A percentile compares a stretch with the other conserved stretches of the same genome.
Conservation (phyloP, 2,888 invertebrate species). For the Uloborus plumipes region DNA sequence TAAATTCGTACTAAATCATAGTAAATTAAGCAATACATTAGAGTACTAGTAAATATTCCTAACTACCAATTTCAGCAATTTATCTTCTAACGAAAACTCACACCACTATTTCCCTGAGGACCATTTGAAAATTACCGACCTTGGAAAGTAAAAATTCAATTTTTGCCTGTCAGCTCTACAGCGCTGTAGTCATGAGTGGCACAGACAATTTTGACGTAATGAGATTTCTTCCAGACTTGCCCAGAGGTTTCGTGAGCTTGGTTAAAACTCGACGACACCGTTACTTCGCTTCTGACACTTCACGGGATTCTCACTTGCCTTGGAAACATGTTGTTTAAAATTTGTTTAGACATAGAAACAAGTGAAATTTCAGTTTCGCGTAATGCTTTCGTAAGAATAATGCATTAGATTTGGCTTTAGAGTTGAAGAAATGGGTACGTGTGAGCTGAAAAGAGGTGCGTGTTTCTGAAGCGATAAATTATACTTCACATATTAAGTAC, state of each 20-base stretch:
- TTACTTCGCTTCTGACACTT: conserved; percentile 5
- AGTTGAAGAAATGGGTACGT: too few species aligned
- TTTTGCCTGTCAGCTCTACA: conserved; percentile 34
- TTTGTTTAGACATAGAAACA: conserved; percentile 12
- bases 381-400: too few species aligned
- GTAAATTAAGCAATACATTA: neutral
- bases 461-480: too few species aligned
- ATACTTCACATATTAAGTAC: too few species aligned
- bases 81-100: neutral
- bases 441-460: too few species aligned
- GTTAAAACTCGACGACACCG: conserved; percentile 23
- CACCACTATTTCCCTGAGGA: neutral
- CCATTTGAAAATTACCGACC: neutral
- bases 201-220: conserved; percentile 48
- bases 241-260: neutral
- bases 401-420: too few species aligned
- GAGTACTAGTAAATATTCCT: neutral
- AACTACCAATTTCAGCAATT: neutral
- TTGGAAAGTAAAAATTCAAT: conserved; percentile 42
- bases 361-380: too few species aligned
- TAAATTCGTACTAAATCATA: neutral
- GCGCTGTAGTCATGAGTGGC: conserved; percentile 29
- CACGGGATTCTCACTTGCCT: too few species aligned
- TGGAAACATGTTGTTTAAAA: conserved; percentile 10
- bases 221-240: conserved; percentile 32